Evolutionary conservation across 2,888 invertebrate genomes (phyloP).

Genomic region (Hoplodrina blanda): DNA sequence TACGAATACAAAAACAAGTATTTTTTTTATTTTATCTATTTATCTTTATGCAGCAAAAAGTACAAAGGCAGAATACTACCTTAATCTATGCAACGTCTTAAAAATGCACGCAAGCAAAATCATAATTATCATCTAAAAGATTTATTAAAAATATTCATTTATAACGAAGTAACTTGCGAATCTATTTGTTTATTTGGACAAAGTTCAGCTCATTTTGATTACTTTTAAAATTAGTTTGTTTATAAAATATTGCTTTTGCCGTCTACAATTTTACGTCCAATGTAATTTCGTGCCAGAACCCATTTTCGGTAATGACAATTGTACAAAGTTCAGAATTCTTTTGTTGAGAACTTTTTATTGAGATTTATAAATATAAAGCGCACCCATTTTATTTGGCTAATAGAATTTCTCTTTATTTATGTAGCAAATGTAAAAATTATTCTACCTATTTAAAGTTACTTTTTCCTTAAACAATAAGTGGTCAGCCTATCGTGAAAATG

Average conservation of each 20-base stretch:
- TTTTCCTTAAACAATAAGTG: no score
- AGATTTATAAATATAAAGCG: no score
- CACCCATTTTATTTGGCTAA: not conserved
- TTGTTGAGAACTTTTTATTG: not conserved
- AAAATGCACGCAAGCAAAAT: no score
- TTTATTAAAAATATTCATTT: slow-evolving; percentile 34
- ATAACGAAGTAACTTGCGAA: slow-evolving; percentile 18
- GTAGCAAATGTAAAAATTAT: not conserved
- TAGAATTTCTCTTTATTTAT: not conserved
- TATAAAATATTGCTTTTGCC: slow-evolving; percentile 22
- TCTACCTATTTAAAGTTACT: no score
- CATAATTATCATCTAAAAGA: not conserved
- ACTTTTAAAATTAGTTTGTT: slow-evolving; percentile 32
- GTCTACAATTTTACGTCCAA: slow-evolving; percentile 8
- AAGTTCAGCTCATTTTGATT: slow-evolving; percentile 22
- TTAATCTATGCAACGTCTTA: no score
- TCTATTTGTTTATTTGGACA: slow-evolving; percentile 20
- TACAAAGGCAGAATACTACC: no score
- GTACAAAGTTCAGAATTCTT: slow-evolving; percentile 8
- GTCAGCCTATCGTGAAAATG: no score
- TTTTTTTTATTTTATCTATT: no score
- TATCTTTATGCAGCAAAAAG: no score
- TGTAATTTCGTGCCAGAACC: slow-evolving; percentile 25
- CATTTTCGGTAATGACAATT: slow-evolving; percentile 20
- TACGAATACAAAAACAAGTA: no score